Evolutionary conservation across 64 coral and sea anemone species (phyloP).

Genomic region (Catalaphyllia jardinei): DNA sequence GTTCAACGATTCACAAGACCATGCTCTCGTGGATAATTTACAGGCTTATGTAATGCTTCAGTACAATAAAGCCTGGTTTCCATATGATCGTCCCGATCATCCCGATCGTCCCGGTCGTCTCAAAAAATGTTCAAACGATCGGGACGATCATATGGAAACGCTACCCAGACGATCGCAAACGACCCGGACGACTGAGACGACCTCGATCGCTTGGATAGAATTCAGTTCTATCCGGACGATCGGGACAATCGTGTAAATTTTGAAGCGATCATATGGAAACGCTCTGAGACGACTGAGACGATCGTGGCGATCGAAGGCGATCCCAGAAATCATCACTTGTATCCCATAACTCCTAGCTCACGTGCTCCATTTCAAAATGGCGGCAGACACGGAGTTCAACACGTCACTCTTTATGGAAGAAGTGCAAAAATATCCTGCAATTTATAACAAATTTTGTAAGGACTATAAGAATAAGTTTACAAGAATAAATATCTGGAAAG

Average conservation of each 20-base stretch:
- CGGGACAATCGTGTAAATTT: not conserved
- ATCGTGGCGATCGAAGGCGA: not conserved
- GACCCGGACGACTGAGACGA: constrained; percentile 6
- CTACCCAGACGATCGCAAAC: not conserved
- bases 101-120: too few relatives aligned
- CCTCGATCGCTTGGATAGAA: constrained; percentile 10
- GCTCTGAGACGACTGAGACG: not conserved
- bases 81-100: too few relatives aligned
- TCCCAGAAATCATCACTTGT: not conserved
- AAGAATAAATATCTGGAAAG: not conserved
- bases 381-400: not conserved
- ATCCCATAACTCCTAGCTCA: not conserved
- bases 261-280: not conserved
- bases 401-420: not conserved
- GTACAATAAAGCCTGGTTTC: not conserved
- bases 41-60: too few relatives aligned
- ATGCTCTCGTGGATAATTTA: too few relatives aligned
- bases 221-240: constrained; percentile 6
- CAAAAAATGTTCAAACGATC: too few relatives aligned
- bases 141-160: too few relatives aligned
- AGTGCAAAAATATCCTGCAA: not conserved
- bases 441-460: not conserved
- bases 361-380: not conserved
- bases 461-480: not conserved
- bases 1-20: too few relatives aligned